These are phyloP conservation scores for Eidolon helvum DNA, from an alignment of 2,113 vertebrate species.

Conservation along the genomic window DNA sequence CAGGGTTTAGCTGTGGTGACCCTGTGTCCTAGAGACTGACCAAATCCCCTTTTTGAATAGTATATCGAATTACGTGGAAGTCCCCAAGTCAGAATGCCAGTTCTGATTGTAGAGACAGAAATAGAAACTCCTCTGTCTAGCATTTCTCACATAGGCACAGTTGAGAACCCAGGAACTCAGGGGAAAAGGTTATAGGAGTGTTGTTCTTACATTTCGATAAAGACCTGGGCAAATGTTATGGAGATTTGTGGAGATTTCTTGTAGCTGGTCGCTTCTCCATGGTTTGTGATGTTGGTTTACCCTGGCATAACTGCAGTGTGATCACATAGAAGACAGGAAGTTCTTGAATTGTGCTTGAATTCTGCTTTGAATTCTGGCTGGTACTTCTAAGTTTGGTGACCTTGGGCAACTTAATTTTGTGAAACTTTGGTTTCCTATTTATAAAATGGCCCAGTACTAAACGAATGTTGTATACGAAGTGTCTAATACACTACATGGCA, in stretches of 20 bases:
- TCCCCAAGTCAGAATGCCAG: not conserved
- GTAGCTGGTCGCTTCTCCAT: not conserved
- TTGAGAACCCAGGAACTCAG: not conserved
- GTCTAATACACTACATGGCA: not conserved
- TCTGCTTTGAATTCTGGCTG: not conserved
- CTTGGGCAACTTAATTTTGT: not conserved
- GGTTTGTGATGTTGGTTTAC: not conserved
- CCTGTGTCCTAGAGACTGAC: not conserved
- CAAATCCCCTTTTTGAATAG: not conserved
- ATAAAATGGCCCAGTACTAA: not conserved
- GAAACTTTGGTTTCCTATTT: not conserved
- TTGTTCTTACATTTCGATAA: not conserved
- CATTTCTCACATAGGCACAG: not conserved
- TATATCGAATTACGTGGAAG: not conserved
- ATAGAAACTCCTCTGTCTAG: not conserved
- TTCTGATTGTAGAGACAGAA: not conserved
- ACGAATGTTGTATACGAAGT: not conserved
- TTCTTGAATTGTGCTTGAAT: not conserved
- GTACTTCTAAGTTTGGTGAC: not conserved
- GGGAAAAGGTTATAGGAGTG: not conserved
- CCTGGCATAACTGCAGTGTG: not conserved
- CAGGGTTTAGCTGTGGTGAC: not conserved
- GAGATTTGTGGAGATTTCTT: not conserved
- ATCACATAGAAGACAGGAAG: not conserved
- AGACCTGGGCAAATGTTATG: not conserved